Evolutionary conservation across 2,113 vertebrate species (phyloP), one percentile per base, ranked within the genome.

Genomic region (Albula glossodonta): DNA sequence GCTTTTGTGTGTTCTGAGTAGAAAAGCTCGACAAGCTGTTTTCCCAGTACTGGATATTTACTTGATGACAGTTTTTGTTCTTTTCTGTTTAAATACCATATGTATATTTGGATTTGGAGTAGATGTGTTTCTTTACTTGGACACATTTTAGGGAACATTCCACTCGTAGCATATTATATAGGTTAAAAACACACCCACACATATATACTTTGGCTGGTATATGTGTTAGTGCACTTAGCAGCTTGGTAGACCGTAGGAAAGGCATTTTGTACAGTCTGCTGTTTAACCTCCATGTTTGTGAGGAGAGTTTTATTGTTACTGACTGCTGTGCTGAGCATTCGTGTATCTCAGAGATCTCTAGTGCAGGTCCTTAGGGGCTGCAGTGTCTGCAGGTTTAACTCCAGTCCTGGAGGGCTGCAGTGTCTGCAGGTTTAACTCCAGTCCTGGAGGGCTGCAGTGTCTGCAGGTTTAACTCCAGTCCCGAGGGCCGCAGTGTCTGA

Each of bases 61-160:
- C 85, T 87, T 87, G 86, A 56, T 83, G 74, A 83, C 81, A 60
- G 57, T 60, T 60, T 57, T 60, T 60, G 50, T 63, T 78, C 80
- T 78, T 83, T 87, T 83, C 83, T 83, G n/a, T 82, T 82, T 60
- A 56, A 49, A 78, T 87, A 83, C n/a, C 57, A 83, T 83, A 79
- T 87, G 86, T 87, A 87, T 87, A 87, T 87, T 87, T 87, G 52
- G 86, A 79, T 82, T 52, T 56, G 22, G 82, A 78, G 57, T 83
- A 87, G 60, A 50, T 57, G 11, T 83, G 52, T 87, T 83, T 31
- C 49, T 83, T 81, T 74, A 74, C 57, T 66, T 66, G 22, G 60
- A 51, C 53, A 50, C 48, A 17, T 63, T 80, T 79, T 83, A 83
- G 86, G 86, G 86, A 87, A 87, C 82, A 79, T 83, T 84, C 81